Evolutionary conservation across 2,797 vertebrate species (phyloP).

Genomic region (Cossypha caffra): DNA sequence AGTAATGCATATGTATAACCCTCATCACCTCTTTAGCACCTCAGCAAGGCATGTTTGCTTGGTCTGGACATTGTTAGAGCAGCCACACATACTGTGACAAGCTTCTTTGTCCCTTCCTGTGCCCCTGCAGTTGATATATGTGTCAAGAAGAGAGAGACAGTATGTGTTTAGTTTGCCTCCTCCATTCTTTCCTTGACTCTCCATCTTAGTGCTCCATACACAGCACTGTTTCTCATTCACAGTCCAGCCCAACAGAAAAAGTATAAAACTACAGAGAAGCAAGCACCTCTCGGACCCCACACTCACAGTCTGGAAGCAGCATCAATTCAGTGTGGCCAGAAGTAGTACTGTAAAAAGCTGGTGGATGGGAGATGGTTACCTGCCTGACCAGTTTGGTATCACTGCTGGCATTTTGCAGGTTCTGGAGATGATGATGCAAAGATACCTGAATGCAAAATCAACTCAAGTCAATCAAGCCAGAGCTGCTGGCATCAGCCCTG

Average conservation of each 20-base stretch:
- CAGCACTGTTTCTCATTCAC: neutral
- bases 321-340: neutral
- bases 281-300: neutral
- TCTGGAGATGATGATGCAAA: neutral
- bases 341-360: neutral
- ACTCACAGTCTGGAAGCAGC: neutral
- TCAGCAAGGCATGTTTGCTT: neutral
- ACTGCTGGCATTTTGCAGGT: neutral
- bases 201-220: neutral
- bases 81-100: neutral
- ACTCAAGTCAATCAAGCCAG: neutral
- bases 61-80: neutral
- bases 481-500: neutral
- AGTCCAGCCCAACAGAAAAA: neutral
- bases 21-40: neutral
- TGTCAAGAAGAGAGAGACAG: neutral
- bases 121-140: neutral
- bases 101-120: neutral
- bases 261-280: neutral
- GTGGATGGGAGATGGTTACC: neutral
- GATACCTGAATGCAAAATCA: neutral
- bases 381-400: neutral
- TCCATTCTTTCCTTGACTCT: neutral
- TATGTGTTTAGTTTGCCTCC: neutral
- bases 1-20: neutral